Conservation (phyloP, 1,140 invertebrate species). For the Euglossa dilemma region DNA sequence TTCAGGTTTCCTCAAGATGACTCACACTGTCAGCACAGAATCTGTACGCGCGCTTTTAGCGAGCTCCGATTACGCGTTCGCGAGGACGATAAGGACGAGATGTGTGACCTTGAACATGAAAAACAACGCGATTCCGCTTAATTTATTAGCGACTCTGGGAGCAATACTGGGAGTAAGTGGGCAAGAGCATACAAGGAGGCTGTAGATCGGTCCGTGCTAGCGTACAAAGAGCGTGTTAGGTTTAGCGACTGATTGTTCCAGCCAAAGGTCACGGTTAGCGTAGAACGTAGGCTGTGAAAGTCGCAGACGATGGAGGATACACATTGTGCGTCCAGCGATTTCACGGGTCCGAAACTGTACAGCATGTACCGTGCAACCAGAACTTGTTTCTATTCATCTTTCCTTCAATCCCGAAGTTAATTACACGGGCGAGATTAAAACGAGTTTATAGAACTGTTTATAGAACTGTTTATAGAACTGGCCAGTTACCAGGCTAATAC, state of each 20-base stretch:
- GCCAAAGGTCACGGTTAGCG: slow-evolving; percentile 62
- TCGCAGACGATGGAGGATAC: slow-evolving; percentile 10
- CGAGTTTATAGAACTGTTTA: neutral
- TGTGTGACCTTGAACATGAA: neutral
- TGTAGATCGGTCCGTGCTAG: neutral
- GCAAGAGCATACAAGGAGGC: neutral
- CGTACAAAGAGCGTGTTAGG: slow-evolving; percentile 45
- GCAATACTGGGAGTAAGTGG: neutral
- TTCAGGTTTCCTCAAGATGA: neutral
- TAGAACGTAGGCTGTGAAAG: slow-evolving; percentile 51
- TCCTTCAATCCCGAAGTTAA: neutral
- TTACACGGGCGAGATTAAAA: neutral
- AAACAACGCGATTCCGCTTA: neutral
- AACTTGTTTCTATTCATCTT: slow-evolving; percentile 12
- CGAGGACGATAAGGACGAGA: neutral
- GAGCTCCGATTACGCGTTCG: no score
- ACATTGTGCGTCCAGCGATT: slow-evolving; percentile 12
- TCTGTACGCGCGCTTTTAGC: neutral
- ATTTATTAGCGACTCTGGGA: neutral
- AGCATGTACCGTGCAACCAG: neutral
- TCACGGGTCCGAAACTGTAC: neutral
- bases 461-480: neutral
- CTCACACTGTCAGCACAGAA: neutral
- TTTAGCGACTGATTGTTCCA: slow-evolving; percentile 48
- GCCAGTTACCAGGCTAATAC: no score